A percentile compares a stretch with the other conserved stretches of the same genome.
phyloP scores from a whole-genome alignment of 2,888 invertebrate genomes.

The Sialis lutaria region DNA sequence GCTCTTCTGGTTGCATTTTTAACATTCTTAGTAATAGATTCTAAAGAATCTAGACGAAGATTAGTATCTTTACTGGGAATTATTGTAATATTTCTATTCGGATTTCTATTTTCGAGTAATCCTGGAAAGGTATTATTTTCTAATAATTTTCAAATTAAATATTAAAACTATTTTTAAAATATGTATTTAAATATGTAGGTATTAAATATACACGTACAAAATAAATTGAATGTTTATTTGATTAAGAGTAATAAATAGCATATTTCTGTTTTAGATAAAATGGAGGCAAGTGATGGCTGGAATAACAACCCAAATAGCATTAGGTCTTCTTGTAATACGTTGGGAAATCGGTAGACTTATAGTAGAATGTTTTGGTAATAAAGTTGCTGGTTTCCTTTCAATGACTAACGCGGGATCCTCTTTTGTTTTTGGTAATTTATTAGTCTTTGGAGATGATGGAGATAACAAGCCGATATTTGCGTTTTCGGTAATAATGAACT shows the following conservation, averaged over 20 bases:
- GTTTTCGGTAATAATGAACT: slow-evolving; percentile 48
- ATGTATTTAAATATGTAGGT: no score
- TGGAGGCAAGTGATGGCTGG: slow-evolving; percentile 74
- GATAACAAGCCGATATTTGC: slow-evolving; percentile 50
- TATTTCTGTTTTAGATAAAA: slow-evolving; percentile 30
- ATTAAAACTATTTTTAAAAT: neutral
- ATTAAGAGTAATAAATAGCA: neutral
- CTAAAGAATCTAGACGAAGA: slow-evolving; percentile 34
- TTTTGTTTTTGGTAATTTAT: slow-evolving; percentile 65
- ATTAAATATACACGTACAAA: no score
- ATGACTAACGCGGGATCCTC: slow-evolving; percentile 64
- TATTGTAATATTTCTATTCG: slow-evolving; percentile 37
- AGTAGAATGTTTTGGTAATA: slow-evolving; percentile 42
- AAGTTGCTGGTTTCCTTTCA: slow-evolving; percentile 55
- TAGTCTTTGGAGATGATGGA: slow-evolving; percentile 27
- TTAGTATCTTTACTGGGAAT: slow-evolving; percentile 55
- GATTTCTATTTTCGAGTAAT: slow-evolving; percentile 45
- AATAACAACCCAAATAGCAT: slow-evolving; percentile 61
- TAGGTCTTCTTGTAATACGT: slow-evolving; percentile 72
- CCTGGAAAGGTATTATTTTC: slow-evolving; percentile 27
- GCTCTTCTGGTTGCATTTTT: slow-evolving; percentile 30
- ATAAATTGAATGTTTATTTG: no score
- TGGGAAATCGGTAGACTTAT: slow-evolving; percentile 63
- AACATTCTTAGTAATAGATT: slow-evolving; percentile 46
- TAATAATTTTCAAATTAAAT: neutral